These are phyloP conservation scores for Uloborus plumipes DNA, from an alignment of 2,888 invertebrate genomes.

Conservation along the genomic window DNA sequence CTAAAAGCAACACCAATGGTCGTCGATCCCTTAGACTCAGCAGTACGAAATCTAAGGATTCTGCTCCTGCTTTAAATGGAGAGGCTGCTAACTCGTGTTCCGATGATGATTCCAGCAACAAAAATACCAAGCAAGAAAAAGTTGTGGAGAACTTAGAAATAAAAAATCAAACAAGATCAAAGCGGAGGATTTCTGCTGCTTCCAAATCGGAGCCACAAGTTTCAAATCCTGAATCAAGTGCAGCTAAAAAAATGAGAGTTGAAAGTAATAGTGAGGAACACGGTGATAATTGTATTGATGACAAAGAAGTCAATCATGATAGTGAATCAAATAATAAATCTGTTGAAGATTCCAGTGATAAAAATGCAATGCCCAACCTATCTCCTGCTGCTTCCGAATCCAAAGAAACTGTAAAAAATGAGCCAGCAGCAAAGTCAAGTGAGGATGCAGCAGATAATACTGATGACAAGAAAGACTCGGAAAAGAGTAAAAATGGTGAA, in stretches of 20 bases:
- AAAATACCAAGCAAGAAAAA: conserved; percentile 2
- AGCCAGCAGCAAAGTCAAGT: background rate
- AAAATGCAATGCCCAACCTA: conserved; percentile 7
- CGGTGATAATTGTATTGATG: background rate
- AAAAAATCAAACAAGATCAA: conserved; percentile 1
- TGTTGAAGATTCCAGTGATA: conserved; percentile 4
- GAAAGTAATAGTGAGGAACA: background rate
- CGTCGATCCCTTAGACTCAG: conserved; percentile 28
- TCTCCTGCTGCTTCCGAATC: background rate
- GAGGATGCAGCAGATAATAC: background rate
- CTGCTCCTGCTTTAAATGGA: conserved; percentile 37
- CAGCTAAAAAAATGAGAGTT: conserved; percentile 6
- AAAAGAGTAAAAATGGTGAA: background rate
- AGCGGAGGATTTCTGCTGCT: background rate
- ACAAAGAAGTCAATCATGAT: background rate
- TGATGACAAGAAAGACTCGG: background rate
- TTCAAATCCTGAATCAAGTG: too few relatives aligned
- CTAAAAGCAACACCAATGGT: conserved; percentile 28
- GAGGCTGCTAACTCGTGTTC: conserved; percentile 19
- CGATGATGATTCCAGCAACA: conserved; percentile 5
- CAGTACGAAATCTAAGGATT: conserved; percentile 23
- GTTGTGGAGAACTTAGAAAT: background rate
- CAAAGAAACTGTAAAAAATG: background rate
- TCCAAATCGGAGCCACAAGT: background rate
- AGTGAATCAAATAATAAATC: background rate